These are phyloP conservation scores for Lerema accius DNA, from an alignment of 1,140 invertebrate species.

Conservation along the genomic window DNA sequence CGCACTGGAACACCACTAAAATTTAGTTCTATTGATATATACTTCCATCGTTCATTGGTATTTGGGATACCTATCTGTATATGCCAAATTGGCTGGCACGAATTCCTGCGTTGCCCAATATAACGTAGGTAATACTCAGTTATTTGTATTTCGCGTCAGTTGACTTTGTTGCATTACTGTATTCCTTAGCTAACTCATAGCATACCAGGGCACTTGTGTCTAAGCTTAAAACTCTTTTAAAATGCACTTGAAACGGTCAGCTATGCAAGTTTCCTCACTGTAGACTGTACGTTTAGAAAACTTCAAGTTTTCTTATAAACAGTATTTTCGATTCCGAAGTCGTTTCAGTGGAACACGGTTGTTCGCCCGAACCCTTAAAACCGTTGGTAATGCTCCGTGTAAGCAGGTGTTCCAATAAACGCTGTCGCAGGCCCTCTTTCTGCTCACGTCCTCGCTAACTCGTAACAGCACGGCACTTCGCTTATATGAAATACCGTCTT, in stretches of 20 bases:
- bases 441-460: slow-evolving; percentile 60
- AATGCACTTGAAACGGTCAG: too few species aligned
- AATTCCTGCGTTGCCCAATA: too few species aligned
- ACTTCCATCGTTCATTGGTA: background rate
- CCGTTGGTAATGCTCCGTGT: slow-evolving; percentile 45
- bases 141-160: too few species aligned
- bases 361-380: slow-evolving; percentile 42
- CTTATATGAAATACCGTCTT: slow-evolving; percentile 68
- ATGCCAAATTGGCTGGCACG: too few species aligned
- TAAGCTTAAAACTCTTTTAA: too few species aligned
- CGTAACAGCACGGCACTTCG: slow-evolving; percentile 61
- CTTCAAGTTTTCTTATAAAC: background rate
- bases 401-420: slow-evolving; percentile 71
- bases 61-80: too few species aligned
- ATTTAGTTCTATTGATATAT: background rate
- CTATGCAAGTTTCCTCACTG: too few species aligned
- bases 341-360: slow-evolving; percentile 2
- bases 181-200: too few species aligned
- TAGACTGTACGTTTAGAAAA: background rate
- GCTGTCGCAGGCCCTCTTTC: slow-evolving; percentile 55
- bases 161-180: too few species aligned
- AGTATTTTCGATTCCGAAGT: background rate
- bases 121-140: too few species aligned
- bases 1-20: background rate
- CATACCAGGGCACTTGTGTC: too few species aligned